Percentiles rank a stretch among this genome's conserved stretches.
Evolutionary conservation across 1,140 invertebrate genomes (phyloP).

Genomic region (Drosophila suzukii): DNA sequence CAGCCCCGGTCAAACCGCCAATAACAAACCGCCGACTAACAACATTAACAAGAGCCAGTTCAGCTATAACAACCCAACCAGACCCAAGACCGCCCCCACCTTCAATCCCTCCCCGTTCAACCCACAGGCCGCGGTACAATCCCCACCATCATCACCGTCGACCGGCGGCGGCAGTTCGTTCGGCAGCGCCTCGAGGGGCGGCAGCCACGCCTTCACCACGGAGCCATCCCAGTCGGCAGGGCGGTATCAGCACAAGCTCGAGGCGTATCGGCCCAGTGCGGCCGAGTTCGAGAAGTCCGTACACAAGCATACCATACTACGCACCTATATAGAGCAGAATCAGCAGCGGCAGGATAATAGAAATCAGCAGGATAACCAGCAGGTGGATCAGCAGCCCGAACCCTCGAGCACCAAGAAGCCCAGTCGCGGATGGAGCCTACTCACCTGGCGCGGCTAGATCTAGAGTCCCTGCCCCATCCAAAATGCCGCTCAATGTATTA

Average conservation of each 20-base stretch:
- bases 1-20: conserved; percentile 47
- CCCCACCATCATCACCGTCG: conserved; percentile 3
- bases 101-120: conserved; percentile 37
- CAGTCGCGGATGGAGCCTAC: conserved; percentile 75
- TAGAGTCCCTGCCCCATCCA: neutral
- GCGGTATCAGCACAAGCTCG: conserved; percentile 69
- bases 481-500: conserved; percentile 79
- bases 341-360: conserved; percentile 33
- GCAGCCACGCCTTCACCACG: conserved; percentile 69
- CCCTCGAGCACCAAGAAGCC: conserved; percentile 55
- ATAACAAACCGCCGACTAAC: conserved; percentile 71
- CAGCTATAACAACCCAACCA: conserved; percentile 48
- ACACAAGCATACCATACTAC: conserved; percentile 80
- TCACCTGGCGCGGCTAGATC: conserved; percentile 77
- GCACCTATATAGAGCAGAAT: conserved; percentile 74
- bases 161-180: conserved; percentile 58
- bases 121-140: conserved; percentile 69
- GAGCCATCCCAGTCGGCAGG: conserved; percentile 53
- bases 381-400: conserved; percentile 22
- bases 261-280: conserved; percentile 73
- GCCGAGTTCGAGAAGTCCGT: conserved; percentile 78
- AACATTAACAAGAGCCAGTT: conserved; percentile 73
- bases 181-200: conserved; percentile 53
- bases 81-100: conserved; percentile 46
- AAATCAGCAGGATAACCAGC: conserved; percentile 9